Percentiles rank a stretch among this genome's conserved stretches.
Conservation (phyloP, 2,797 vertebrate species). For the Odontamblyopus rebecca region DNA sequence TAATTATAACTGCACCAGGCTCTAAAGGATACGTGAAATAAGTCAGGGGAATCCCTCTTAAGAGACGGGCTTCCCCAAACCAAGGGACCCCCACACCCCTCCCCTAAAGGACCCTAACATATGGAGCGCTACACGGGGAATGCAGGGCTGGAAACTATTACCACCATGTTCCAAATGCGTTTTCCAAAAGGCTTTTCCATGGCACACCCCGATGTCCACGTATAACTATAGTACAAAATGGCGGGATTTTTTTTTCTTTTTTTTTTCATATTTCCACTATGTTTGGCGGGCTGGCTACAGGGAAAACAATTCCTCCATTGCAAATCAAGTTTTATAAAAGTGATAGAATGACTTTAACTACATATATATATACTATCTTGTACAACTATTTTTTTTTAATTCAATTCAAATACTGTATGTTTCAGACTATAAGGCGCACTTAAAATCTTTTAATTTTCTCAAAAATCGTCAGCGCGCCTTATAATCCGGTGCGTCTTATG, state of each 20-base stretch:
- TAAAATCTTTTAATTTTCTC: too few species aligned
- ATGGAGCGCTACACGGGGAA: background rate
- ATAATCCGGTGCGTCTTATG: too few species aligned
- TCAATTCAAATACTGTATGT: too few species aligned
- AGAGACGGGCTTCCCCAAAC: conserved; percentile 54
- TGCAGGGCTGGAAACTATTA: conserved; percentile 45
- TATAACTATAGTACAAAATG: conserved; percentile 33
- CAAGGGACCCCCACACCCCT: conserved; percentile 41
- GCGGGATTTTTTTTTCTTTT: conserved; percentile 8
- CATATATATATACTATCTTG: too few species aligned
- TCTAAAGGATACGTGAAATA: conserved; percentile 45
- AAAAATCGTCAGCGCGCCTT: too few species aligned
- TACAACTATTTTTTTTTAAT: too few species aligned
- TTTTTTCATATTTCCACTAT: too few species aligned
- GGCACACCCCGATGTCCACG: conserved; percentile 16
- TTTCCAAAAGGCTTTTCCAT: conserved; percentile 35
- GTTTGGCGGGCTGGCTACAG: background rate
- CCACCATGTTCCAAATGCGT: conserved; percentile 20
- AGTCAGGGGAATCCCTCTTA: conserved; percentile 62
- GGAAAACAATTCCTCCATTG: too few species aligned
- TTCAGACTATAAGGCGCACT: too few species aligned
- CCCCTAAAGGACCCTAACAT: background rate
- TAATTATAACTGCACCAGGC: conserved; percentile 53
- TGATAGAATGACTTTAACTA: too few species aligned
- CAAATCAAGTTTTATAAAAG: too few species aligned